These are phyloP conservation scores for Forbesichthys papilliferus DNA, from an alignment of 2,113 vertebrate species.

Conservation along the genomic window DNA sequence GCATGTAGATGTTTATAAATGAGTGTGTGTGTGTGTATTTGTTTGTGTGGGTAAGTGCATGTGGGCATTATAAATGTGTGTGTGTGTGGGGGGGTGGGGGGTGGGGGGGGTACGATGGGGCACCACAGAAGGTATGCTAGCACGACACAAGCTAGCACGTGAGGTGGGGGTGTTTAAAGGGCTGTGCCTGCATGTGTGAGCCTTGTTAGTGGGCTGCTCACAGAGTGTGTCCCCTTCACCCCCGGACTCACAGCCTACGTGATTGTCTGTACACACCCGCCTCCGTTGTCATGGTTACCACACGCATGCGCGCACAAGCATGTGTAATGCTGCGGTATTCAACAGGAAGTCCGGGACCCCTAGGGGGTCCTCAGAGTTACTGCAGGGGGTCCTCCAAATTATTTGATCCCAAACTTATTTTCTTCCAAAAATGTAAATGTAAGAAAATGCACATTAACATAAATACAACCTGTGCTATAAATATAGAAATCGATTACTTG, in stretches of 20 bases:
- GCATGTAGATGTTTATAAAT: constrained; percentile 13
- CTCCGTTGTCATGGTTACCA: too few relatives aligned
- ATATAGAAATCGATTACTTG: too few relatives aligned
- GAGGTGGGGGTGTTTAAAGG: constrained; percentile 23
- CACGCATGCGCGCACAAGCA: too few relatives aligned
- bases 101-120: neutral
- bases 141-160: neutral
- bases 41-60: too few relatives aligned
- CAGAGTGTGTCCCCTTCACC: neutral
- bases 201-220: neutral
- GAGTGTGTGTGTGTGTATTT: constrained; percentile 1
- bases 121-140: neutral
- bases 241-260: constrained; percentile 6
- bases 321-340: constrained; percentile 25
- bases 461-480: too few relatives aligned
- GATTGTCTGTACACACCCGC: neutral
- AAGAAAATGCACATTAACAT: too few relatives aligned
- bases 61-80: neutral
- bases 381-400: too few relatives aligned
- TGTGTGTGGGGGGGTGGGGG: neutral
- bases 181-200: constrained; percentile 6
- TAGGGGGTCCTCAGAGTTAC: too few relatives aligned
- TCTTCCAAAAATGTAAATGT: too few relatives aligned
- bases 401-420: too few relatives aligned
- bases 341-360: too few relatives aligned